Base-by-base conservation (phyloP, 2,888 invertebrate species). In the Synergus japonicus region DNA sequence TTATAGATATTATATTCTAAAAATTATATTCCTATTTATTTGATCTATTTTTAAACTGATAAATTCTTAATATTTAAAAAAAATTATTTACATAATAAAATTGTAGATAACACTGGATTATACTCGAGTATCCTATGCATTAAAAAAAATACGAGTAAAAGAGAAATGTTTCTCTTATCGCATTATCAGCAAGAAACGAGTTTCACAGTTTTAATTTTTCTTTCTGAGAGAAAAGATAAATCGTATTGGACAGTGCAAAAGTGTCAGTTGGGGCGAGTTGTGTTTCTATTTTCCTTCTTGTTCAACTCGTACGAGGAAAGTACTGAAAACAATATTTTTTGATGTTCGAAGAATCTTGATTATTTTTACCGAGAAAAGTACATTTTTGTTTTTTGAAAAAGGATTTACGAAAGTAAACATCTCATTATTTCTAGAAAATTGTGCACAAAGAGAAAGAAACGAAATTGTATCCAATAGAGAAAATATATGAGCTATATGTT, bases 241-340 rank as follows among this genome's bases (percentile, higher is more conserved):
- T 79, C 65, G 78, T 80, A 63, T 78, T 80, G 64, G 80, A 77
- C 69, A 81, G 80, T 76, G 78, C 69, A 80, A 83, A 82, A 84
- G 89, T 88, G 89, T 89, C 89, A 90, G 88, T 89, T 89, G 88
- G 87, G 88, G 85, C 86, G 86, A 87, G 88, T 86, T 85, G 85
- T 85, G 85, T 82, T 79, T 78, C 67, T 76, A 77, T 79, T 81
- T 81, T 79, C 76, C 80, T 82, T 15, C 29, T 46, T 29, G 54
- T 18, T 69, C 22, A 46, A 66, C 66, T 69, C 7, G 15, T 46
- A 29, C 44, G 13, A 66, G 41, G 1, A 22, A 29, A 46, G 15
- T 46, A 46, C 18, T 15, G 13, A 22, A 49, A 69, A 46, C 4
- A 46, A 22, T 46, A 44, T 67, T 49, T 46, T 46, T 67, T 2